Evolutionary conservation across 1,140 invertebrate genomes (phyloP).

Genomic region (Pseudomyrmex flavicornis): DNA sequence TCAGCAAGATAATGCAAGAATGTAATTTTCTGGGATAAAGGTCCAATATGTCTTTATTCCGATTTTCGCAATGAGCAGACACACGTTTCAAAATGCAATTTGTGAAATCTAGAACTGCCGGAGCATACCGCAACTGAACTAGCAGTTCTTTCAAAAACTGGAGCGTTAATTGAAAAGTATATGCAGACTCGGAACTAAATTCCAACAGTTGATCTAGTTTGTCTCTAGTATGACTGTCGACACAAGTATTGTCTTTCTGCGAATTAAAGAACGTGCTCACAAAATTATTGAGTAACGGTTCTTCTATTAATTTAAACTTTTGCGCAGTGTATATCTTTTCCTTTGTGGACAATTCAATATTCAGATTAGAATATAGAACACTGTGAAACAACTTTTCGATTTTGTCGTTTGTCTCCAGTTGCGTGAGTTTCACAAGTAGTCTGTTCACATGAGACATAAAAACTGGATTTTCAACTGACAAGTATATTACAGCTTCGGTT

Average conservation of each 20-base stretch:
- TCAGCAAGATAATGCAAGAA: conserved; percentile 75
- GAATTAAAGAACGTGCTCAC: conserved; percentile 36
- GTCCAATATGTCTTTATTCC: conserved; percentile 72
- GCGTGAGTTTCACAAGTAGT: conserved; percentile 68
- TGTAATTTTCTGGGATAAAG: conserved; percentile 79
- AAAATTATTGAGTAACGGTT: conserved; percentile 76
- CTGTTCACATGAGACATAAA: conserved; percentile 58
- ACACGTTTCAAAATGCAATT: conserved; percentile 72
- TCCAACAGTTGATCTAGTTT: conserved; percentile 66
- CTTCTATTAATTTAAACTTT: conserved; percentile 74
- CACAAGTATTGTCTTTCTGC: conserved; percentile 40
- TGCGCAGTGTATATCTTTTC: conserved; percentile 76
- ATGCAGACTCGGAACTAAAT: conserved; percentile 64
- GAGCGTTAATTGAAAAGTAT: conserved; percentile 74
- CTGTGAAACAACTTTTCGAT: conserved; percentile 68
- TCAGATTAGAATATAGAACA: conserved; percentile 62
- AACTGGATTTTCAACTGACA: conserved; percentile 52
- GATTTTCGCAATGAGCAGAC: conserved; percentile 53
- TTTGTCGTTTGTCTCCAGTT: conserved; percentile 65
- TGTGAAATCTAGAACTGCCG: conserved; percentile 75
- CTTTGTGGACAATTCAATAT: conserved; percentile 66
- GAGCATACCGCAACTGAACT: conserved; percentile 68
- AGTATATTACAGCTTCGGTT: conserved; percentile 63
- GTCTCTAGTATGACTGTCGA: conserved; percentile 8
- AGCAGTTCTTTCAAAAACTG: conserved; percentile 77